A percentile compares a stretch with the other conserved stretches of the same genome.
phyloP scores from a whole-genome alignment of 1,140 invertebrate genomes.

The Drosophila eugracilis region DNA sequence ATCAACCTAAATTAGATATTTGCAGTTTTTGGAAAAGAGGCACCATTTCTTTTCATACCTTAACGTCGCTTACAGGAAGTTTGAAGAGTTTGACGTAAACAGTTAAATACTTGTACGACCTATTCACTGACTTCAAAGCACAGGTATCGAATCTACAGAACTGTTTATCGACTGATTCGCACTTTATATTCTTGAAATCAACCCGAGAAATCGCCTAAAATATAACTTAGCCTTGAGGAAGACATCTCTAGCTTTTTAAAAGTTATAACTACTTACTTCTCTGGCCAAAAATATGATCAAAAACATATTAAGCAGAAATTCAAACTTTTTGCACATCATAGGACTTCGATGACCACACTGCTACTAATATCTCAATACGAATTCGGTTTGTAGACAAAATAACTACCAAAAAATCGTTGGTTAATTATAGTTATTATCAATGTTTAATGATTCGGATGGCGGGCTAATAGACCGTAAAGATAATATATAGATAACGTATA shows the following conservation, averaged over 20 bases:
- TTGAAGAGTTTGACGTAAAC: neutral
- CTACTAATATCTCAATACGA: neutral
- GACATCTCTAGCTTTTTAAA: neutral
- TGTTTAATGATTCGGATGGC: neutral
- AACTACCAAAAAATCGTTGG: too few species aligned
- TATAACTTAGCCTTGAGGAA: neutral
- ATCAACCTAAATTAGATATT: neutral
- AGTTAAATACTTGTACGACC: neutral
- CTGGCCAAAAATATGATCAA: neutral
- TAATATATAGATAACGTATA: too few species aligned
- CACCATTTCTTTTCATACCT: neutral
- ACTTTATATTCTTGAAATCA: conserved; percentile 3
- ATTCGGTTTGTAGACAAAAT: too few species aligned
- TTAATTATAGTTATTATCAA: too few species aligned
- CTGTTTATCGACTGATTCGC: neutral
- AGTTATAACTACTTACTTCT: neutral
- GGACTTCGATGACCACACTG: too few species aligned
- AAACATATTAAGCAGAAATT: neutral
- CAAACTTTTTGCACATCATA: neutral
- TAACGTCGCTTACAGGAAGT: neutral
- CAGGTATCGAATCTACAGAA: neutral
- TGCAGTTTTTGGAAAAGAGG: neutral
- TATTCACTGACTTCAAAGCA: neutral
- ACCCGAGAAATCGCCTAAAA: neutral
- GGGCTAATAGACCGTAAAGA: too few species aligned